phyloP scores from a whole-genome alignment of 2,888 invertebrate genomes.

The Mesorhabditis belari region DNA sequence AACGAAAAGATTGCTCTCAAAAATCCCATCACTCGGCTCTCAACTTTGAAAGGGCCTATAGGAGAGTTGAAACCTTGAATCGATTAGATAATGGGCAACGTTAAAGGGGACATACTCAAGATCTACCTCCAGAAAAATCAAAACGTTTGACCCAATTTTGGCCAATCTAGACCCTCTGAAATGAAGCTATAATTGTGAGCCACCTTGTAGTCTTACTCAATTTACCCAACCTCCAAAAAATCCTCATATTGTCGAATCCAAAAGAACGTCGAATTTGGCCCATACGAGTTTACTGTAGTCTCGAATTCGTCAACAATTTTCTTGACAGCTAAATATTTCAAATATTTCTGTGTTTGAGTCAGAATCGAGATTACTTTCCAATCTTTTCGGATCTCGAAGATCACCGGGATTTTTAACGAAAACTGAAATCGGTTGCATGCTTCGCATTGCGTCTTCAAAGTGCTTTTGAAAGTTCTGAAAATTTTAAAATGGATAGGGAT shows the following conservation, averaged over 20 bases:
- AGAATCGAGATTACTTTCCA: slow-evolving; percentile 17
- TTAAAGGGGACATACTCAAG: no score
- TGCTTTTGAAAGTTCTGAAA: slow-evolving; percentile 9
- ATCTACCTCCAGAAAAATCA: no score
- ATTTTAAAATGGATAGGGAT: not conserved
- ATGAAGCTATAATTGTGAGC: no score
- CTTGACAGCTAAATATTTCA: slow-evolving; percentile 26
- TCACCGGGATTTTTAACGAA: slow-evolving; percentile 45
- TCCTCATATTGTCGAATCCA: slow-evolving; percentile 44
- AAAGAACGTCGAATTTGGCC: slow-evolving; percentile 44
- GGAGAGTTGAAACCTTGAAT: no score
- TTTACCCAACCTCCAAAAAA: slow-evolving; percentile 22
- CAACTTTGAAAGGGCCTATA: no score
- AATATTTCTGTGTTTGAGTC: not conserved
- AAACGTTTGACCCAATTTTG: no score
- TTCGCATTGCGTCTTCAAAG: slow-evolving; percentile 36
- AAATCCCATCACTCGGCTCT: no score
- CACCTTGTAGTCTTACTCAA: slow-evolving; percentile 41
- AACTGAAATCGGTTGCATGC: slow-evolving; percentile 46
- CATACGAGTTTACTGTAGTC: slow-evolving; percentile 36
- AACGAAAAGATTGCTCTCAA: no score
- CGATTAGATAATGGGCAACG: no score
- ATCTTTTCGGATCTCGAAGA: slow-evolving; percentile 29
- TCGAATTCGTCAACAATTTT: slow-evolving; percentile 42
- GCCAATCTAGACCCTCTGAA: no score